These are phyloP conservation scores for Drosophila percnosoma DNA, from an alignment of 2,888 invertebrate genomes.

Conservation along the genomic window DNA sequence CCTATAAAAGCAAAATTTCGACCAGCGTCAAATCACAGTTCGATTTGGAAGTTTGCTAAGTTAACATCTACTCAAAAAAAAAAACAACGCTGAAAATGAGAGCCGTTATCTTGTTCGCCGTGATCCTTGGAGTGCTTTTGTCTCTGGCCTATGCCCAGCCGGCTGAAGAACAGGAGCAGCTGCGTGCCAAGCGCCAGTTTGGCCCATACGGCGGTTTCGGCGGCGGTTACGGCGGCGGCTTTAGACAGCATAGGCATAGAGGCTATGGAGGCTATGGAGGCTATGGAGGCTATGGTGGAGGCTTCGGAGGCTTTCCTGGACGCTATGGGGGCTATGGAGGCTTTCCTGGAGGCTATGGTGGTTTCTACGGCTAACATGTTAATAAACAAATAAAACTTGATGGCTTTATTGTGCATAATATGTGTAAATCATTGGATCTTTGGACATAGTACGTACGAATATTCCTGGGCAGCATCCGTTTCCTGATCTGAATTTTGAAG, in stretches of 20 bases:
- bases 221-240: background rate
- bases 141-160: conserved; percentile 41
- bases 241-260: conserved; percentile 5
- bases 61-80: conserved; percentile 26
- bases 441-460: background rate
- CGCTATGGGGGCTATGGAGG: conserved; percentile 14
- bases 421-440: background rate
- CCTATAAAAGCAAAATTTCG: conserved; percentile 56
- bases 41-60: conserved; percentile 24
- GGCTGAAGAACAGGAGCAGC: conserved; percentile 22
- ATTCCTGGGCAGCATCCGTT: background rate
- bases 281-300: conserved; percentile 9
- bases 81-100: conserved; percentile 46
- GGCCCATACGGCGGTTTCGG: conserved; percentile 16
- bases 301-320: conserved; percentile 10
- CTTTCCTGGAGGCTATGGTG: conserved; percentile 9
- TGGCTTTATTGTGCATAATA: background rate
- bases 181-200: conserved; percentile 58
- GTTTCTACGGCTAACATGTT: conserved; percentile 19
- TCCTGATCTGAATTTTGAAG: background rate
- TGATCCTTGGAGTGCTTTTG: conserved; percentile 53
- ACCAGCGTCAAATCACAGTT: conserved; percentile 48
- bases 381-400: background rate
- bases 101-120: conserved; percentile 43
- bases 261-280: conserved; percentile 11